Conservation (phyloP, 1,140 invertebrate genomes). For the Sycophaga agraensis region DNA sequence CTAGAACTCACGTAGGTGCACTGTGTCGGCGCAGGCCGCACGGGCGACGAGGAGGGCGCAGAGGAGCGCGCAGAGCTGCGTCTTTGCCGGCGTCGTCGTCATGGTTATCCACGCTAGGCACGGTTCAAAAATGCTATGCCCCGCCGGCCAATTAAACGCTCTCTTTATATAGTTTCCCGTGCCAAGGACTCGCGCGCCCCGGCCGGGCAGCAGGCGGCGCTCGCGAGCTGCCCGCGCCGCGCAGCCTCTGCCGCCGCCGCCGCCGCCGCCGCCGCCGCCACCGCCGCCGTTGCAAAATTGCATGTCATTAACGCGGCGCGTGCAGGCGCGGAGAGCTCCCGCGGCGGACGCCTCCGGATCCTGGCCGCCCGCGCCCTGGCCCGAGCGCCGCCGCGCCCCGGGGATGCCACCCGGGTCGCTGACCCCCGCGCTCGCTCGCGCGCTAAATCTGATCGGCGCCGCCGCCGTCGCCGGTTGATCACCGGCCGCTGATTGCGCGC, state of each 20-base stretch:
- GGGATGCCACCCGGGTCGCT: background rate
- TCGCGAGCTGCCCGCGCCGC: background rate
- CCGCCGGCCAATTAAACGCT: conserved; percentile 45
- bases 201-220: conserved; percentile 19
- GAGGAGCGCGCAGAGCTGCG: conserved; percentile 29
- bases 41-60: conserved; percentile 34
- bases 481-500: background rate
- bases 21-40: conserved; percentile 33
- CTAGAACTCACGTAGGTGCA: conserved; percentile 45
- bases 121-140: conserved; percentile 41
- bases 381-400: conserved; percentile 52
- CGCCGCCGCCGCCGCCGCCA: conserved; percentile 29
- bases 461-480: background rate
- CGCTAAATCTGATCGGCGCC: conserved; percentile 33
- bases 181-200: conserved; percentile 52
- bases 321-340: conserved; percentile 30
- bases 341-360: background rate
- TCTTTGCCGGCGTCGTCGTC: conserved; percentile 20
- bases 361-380: conserved; percentile 27
- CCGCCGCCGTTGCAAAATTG: conserved; percentile 56
- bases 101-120: conserved; percentile 32
- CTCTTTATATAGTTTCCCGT: conserved; percentile 56
- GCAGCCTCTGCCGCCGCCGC: conserved; percentile 31
- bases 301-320: conserved; percentile 54
- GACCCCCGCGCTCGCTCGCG: background rate